Evolutionary conservation across 2,113 vertebrate genomes (phyloP), one percentile per base, ranked within the genome.

Genomic region (Podiceps cristatus): DNA sequence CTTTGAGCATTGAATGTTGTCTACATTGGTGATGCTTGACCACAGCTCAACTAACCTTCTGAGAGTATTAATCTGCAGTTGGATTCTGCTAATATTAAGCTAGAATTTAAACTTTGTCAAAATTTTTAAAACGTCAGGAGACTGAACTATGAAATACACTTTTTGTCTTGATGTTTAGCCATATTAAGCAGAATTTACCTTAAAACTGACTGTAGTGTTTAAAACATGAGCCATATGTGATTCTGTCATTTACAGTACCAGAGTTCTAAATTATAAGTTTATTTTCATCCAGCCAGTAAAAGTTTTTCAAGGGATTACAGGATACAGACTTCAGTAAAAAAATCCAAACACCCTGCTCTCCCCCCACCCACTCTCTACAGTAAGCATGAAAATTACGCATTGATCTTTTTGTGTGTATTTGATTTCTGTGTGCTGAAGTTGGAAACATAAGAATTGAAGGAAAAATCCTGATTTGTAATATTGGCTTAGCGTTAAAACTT

Each of bases 61-160:
- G 47, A 67, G 37, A 63, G 19, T 77, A 74, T 73, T 73, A 69
- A 76, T 28, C n/a, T 94, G 59, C 83, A 80, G 11, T 2, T 90
- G 55, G 25, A 58, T 66, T 76, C 47, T 93, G 31, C 28, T 88
- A 23, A 45, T 63, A 35, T 52, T 85, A 81, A 67, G 29, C 18
- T 1, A 55, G 52, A 74, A 77, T 59, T 77, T 35, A 68, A 69
- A 56, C 22, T 77, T 72, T 22, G 5, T 62, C 79, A 18, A n/a
- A 19, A 40, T 80, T 60, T 56, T 49, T 3, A 19, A 16, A 2
- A 64, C 19, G 9, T 55, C 0, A 0, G 0, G 2, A 72, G 14
- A 76, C 37, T 8, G 1, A 86, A 50, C 29, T 58, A 8, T 13
- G 24, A 56, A 42, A 35, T 23, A 9, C 6, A 63, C 13, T 56